Conservation (phyloP, 1,140 invertebrate species). For the Drosophila kanapiae region DNA sequence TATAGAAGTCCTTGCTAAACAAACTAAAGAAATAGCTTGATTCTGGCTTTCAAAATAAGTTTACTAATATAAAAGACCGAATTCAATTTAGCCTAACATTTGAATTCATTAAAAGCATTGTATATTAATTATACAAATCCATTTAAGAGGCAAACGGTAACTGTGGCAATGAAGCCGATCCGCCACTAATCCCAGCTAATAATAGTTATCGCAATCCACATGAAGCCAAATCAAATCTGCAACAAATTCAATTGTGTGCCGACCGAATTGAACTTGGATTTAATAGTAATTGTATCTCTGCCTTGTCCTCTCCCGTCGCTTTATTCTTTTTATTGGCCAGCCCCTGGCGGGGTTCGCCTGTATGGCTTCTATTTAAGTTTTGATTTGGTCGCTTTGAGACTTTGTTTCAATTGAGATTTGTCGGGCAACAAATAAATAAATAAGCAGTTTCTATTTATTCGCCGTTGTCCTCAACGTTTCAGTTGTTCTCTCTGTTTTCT, state of each 20-base stretch:
- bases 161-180: not conserved
- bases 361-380: slow-evolving; percentile 63
- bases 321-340: slow-evolving; percentile 22
- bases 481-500: slow-evolving; percentile 18
- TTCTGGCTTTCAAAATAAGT: not conserved
- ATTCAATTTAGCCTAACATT: slow-evolving; percentile 14
- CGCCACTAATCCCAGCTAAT: slow-evolving; percentile 29
- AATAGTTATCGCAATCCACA: slow-evolving; percentile 47
- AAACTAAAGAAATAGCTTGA: not conserved
- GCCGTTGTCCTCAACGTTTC: slow-evolving; percentile 23
- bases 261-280: slow-evolving; percentile 58
- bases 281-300: slow-evolving; percentile 56
- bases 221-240: slow-evolving; percentile 56
- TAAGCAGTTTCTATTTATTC: slow-evolving; percentile 72
- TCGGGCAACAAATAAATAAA: slow-evolving; percentile 76
- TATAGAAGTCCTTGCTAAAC: not conserved
- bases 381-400: slow-evolving; percentile 66
- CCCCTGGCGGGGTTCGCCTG: not conserved
- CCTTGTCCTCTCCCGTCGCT: slow-evolving; percentile 3
- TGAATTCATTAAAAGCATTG: slow-evolving; percentile 24
- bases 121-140: slow-evolving; percentile 39
- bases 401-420: slow-evolving; percentile 71
- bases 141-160: slow-evolving; percentile 18
- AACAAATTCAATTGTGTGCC: slow-evolving; percentile 53
- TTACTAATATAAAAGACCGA: not conserved